Evolutionary conservation across 2,113 vertebrate genomes (phyloP).

Genomic region (Leptosomus discolor): DNA sequence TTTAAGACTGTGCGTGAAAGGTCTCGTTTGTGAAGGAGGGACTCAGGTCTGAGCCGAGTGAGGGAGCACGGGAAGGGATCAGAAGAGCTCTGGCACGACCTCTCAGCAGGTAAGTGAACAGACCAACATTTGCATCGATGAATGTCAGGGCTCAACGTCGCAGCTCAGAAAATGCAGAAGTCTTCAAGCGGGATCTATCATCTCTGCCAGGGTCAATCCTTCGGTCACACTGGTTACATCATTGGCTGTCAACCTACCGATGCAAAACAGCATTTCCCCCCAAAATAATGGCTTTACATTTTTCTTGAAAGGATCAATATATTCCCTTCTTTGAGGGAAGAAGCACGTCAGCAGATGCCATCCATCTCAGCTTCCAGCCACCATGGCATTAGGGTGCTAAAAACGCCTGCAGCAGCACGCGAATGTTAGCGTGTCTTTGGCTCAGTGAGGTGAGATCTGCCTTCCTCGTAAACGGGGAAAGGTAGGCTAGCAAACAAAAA

Average conservation of each 20-base stretch:
- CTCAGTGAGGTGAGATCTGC: not conserved
- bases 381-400: not conserved
- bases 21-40: not conserved
- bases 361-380: not conserved
- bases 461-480: not conserved
- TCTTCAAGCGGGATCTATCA: not conserved
- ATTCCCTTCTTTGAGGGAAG: not conserved
- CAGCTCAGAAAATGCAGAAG: not conserved
- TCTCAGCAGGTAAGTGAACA: not conserved
- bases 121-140: not conserved
- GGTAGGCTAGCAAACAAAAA: not conserved
- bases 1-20: not conserved
- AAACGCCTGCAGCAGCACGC: not conserved
- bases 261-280: not conserved
- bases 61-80: not conserved
- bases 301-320: not conserved
- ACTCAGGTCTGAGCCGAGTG: not conserved
- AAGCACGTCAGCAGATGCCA: not conserved
- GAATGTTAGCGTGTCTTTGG: not conserved
- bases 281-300: not conserved
- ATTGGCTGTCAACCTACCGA: not conserved
- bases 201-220: not conserved
- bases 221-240: fast-evolving
- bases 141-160: not conserved
- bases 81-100: not conserved